phyloP scores from a whole-genome alignment of 2,797 vertebrate genomes.

The Sarcophilus harrisii region DNA sequence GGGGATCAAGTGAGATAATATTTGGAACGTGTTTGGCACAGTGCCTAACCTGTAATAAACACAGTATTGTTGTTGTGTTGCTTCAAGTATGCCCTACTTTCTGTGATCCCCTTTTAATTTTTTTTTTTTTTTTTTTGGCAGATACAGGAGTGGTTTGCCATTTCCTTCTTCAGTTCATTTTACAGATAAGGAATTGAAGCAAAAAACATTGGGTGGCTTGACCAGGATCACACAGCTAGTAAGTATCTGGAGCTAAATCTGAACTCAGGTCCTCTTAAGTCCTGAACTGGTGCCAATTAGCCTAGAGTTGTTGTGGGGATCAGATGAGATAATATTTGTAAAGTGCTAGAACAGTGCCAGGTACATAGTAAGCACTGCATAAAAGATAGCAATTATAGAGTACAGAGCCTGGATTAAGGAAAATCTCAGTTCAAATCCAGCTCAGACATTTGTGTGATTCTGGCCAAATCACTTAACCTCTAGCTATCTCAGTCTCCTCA shows the following conservation, averaged over 20 bases:
- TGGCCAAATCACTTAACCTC: not conserved
- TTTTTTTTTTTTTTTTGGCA: too few species aligned
- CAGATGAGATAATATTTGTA: not conserved
- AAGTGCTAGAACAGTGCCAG: not conserved
- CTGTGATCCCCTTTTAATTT: too few species aligned
- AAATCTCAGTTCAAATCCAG: not conserved
- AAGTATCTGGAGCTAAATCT: not conserved
- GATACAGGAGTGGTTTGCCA: too few species aligned
- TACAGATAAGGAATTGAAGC: too few species aligned
- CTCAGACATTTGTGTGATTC: not conserved
- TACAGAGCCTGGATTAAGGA: not conserved
- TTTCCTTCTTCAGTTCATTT: too few species aligned
- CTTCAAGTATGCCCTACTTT: too few species aligned
- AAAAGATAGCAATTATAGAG: slow-evolving; percentile 8
- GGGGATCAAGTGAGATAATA: not conserved
- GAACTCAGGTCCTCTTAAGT: not conserved
- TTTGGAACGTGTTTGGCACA: not conserved
- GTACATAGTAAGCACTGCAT: not conserved
- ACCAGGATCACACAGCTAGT: not conserved
- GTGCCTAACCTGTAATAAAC: not conserved
- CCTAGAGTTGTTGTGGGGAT: not conserved
- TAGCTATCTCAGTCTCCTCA: not conserved
- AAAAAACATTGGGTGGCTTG: not conserved
- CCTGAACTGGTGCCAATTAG: not conserved
- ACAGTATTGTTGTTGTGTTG: too few species aligned